Base-by-base conservation (phyloP, 2,888 invertebrate species). In the Drosophila mercatorum region DNA sequence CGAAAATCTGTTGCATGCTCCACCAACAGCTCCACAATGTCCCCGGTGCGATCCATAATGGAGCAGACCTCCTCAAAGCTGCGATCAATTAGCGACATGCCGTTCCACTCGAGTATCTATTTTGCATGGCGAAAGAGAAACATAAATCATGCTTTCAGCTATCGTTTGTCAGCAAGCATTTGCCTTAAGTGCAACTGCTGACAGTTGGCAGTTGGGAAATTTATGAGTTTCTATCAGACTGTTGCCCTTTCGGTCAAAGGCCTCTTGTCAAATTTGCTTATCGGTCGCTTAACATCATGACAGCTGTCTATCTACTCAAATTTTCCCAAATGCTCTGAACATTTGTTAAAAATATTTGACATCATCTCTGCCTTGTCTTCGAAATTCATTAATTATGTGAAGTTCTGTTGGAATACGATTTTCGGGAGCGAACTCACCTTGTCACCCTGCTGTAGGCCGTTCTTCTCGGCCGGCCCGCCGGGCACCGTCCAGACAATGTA, bases 1-100 rank as follows among this genome's bases (percentile, higher is more conserved):
- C 95, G 93, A 86, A 95, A 94, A 91, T 97, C 97, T 59, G 95
- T 94, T 80, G 96, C 96, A 89, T 97, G 96, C 91, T 97, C 97
- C 61, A 98, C 96, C 56, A 97, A 94, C 70, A 98, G 93, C 89
- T 98, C 98, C 2, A 97, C 97, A 71, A 95, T 94, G 92, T 98
- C 98, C 2, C 97, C 96, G 41, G 96, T 96, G 67, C 96, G 95
- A 92, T 97, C 97, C 94, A 98, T 96, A 82, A 98, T 97, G 68
- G 96, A 95, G 91, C 97, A 96, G 44, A 98, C 97, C 92, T 98
- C 98, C 92, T 98, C 98, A 92, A 98, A 98, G 80, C 97, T 98
- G 81, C 97, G 96, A 93, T 98, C 98, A 56, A 96, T 96, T 70
- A 98, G 94, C 0, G 97, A 96, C 70, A 97, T 95, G 0, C 98